Conservation (phyloP, 2,113 vertebrate species). For the Elaphurus davidianus region DNA sequence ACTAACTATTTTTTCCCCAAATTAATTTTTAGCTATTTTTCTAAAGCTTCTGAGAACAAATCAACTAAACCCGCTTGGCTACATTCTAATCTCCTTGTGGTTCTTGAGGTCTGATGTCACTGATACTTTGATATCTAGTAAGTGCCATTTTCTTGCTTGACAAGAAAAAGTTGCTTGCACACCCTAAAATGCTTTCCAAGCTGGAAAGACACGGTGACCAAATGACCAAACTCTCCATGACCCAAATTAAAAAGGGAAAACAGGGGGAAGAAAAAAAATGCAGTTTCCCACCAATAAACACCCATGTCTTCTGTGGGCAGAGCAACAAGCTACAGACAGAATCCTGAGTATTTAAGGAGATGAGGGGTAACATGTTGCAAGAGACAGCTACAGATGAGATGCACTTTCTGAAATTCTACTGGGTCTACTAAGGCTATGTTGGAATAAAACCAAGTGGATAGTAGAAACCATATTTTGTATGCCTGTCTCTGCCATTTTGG, state of each 20-base stretch:
- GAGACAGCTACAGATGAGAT: fast-evolving
- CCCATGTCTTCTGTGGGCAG: background rate
- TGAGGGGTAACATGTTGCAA: background rate
- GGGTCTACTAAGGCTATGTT: background rate
- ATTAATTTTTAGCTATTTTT: background rate
- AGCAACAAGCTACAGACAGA: background rate
- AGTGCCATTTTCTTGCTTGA: background rate
- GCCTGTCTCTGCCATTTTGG: background rate
- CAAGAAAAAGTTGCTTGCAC: background rate
- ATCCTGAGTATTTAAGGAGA: background rate
- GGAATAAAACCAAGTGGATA: background rate
- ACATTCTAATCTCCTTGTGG: background rate
- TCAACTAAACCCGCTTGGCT: background rate
- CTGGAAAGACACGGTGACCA: background rate
- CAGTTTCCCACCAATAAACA: background rate
- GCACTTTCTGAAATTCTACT: background rate
- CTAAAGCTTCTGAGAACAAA: background rate
- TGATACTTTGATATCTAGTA: background rate
- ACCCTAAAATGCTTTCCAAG: background rate
- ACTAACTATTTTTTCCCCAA: background rate
- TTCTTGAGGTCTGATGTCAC: background rate
- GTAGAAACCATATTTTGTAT: background rate
- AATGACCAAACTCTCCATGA: background rate
- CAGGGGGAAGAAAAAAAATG: background rate
- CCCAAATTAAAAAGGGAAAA: background rate